phyloP scores from a whole-genome alignment of 2,113 vertebrate genomes.

The Galbula dea region DNA sequence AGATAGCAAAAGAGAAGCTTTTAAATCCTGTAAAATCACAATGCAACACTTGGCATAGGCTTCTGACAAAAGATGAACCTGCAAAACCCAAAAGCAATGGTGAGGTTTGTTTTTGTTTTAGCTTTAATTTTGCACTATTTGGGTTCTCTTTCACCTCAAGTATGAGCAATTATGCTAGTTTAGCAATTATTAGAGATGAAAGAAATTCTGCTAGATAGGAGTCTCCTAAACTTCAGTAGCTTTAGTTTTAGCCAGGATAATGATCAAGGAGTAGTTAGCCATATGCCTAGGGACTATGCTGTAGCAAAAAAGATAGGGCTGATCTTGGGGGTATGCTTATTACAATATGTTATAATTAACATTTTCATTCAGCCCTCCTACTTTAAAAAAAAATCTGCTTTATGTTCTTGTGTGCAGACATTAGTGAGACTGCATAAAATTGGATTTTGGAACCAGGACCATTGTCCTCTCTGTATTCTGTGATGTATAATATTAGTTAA shows the following conservation, averaged over 20 bases:
- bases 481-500: neutral
- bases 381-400: neutral
- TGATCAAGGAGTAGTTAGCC: constrained; percentile 71
- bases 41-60: constrained; percentile 46
- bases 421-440: neutral
- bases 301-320: constrained; percentile 50
- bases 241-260: constrained; percentile 70
- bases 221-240: constrained; percentile 74
- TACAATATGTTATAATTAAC: constrained; percentile 33
- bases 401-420: neutral
- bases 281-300: constrained; percentile 66
- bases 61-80: constrained; percentile 64
- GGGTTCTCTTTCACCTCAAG: constrained; percentile 66
- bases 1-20: constrained; percentile 55
- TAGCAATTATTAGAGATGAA: constrained; percentile 83
- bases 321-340: constrained; percentile 65
- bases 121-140: constrained; percentile 69
- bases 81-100: constrained; percentile 38
- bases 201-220: constrained; percentile 71
- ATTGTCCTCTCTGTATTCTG: neutral
- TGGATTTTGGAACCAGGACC: neutral
- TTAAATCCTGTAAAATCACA: constrained; percentile 63
- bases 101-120: constrained; percentile 55
- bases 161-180: constrained; percentile 79
- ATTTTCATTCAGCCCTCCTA: constrained; percentile 42